Evolutionary conservation across 2,797 vertebrate species (phyloP).

Genomic region (Pangasius djambal): DNA sequence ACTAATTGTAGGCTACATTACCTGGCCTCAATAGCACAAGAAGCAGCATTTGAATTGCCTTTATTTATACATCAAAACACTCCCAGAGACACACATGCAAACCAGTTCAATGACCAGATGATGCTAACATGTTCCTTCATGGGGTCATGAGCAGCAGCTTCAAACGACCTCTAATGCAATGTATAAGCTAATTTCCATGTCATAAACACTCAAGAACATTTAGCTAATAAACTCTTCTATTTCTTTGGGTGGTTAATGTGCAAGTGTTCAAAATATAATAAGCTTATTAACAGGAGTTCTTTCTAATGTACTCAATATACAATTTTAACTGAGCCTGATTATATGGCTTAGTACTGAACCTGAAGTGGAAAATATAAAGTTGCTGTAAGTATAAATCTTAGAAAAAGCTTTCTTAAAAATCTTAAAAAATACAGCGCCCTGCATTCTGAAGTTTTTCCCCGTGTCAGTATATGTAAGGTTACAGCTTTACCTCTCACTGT

Average conservation of each 20-base stretch:
- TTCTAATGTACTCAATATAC: background rate
- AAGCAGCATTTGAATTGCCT: background rate
- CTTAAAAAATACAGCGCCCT: no score
- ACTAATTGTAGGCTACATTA: background rate
- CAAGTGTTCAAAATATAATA: background rate
- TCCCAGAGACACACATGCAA: constrained; percentile 17
- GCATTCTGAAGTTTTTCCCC: no score
- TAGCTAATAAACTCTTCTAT: background rate
- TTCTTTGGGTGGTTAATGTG: background rate
- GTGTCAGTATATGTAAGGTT: no score
- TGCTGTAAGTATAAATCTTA: background rate
- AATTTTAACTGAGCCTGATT: background rate
- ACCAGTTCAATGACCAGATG: constrained; percentile 32
- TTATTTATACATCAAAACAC: constrained; percentile 29
- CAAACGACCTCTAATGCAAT: background rate
- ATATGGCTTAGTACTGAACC: background rate
- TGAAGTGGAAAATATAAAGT: background rate
- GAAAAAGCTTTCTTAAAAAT: background rate
- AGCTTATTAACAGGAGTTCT: background rate
- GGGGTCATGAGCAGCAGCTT: background rate
- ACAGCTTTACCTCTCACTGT: no score
- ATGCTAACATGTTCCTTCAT: constrained; percentile 33
- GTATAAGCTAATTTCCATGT: background rate
- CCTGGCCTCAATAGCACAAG: constrained; percentile 3
- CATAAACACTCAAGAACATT: background rate